A percentile compares a stretch with the other conserved stretches of the same genome.
Conservation (phyloP, 2,888 invertebrate genomes). For the Bibio marci region DNA sequence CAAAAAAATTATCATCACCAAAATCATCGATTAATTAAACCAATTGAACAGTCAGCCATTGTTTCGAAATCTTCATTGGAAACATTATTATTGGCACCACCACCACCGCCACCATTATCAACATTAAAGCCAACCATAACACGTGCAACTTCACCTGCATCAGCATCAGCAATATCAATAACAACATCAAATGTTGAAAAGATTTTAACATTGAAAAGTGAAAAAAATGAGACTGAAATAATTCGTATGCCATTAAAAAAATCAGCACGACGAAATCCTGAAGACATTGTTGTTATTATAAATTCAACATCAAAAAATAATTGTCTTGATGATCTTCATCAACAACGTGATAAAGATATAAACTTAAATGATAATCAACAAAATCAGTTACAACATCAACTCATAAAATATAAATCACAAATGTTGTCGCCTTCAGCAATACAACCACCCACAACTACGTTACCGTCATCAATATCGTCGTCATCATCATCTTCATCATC, state of each 20-base stretch:
- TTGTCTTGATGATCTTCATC: conserved; percentile 2
- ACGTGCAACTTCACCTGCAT: neutral
- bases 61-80: neutral
- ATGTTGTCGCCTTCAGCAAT: no score
- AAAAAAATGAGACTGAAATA: conserved; percentile 13
- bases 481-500: no score
- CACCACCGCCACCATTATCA: neutral
- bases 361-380: no score
- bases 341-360: conserved; percentile 3
- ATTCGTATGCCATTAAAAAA: conserved; percentile 19
- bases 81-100: neutral
- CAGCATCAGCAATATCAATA: conserved; percentile 11
- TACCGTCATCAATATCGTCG: no score
- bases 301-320: conserved; percentile 5
- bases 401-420: no score
- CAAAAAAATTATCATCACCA: neutral
- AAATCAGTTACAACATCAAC: no score
- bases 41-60: no score
- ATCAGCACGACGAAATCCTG: conserved; percentile 18
- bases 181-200: conserved; percentile 18
- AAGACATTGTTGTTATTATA: conserved; percentile 8
- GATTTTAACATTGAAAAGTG: neutral
- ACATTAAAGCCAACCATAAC: neutral
- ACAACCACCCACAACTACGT: no score
- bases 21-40: neutral